Evolutionary conservation across 2,888 invertebrate genomes (phyloP).

Genomic region (Melieria omissa): DNA sequence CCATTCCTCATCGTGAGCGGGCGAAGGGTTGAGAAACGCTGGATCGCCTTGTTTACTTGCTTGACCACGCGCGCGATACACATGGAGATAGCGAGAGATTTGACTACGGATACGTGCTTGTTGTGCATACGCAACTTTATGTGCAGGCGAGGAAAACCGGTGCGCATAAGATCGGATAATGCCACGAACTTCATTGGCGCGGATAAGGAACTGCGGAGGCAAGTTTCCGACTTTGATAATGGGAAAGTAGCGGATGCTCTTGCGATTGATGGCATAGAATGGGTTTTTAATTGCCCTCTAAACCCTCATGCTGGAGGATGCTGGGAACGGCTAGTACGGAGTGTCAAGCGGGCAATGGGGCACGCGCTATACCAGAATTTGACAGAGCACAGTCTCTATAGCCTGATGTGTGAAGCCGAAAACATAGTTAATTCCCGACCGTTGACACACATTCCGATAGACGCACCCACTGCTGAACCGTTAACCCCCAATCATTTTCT

Average conservation of each 20-base stretch:
- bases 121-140: constrained; percentile 43
- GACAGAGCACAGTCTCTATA: constrained; percentile 23
- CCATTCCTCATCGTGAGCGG: constrained; percentile 38
- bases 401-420: constrained; percentile 35
- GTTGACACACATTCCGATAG: constrained; percentile 34
- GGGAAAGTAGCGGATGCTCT: constrained; percentile 24
- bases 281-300: constrained; percentile 41
- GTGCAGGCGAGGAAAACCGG: constrained; percentile 28
- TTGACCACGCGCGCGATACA: constrained; percentile 34
- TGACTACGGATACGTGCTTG: constrained; percentile 44
- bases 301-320: constrained; percentile 36
- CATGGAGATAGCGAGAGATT: constrained; percentile 36
- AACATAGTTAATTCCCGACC: constrained; percentile 38
- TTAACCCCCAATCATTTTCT: constrained; percentile 39
- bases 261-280: constrained; percentile 36
- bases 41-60: constrained; percentile 37
- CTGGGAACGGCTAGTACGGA: constrained; percentile 39
- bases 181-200: constrained; percentile 38
- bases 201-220: constrained; percentile 15
- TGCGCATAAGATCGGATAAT: constrained; percentile 34
- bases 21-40: constrained; percentile 25
- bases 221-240: constrained; percentile 22
- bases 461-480: constrained; percentile 32
- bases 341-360: constrained; percentile 32
- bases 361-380: constrained; percentile 30